These are phyloP conservation scores for Torymus auratus DNA, from an alignment of 2,888 invertebrate species.

Conservation along the genomic window DNA sequence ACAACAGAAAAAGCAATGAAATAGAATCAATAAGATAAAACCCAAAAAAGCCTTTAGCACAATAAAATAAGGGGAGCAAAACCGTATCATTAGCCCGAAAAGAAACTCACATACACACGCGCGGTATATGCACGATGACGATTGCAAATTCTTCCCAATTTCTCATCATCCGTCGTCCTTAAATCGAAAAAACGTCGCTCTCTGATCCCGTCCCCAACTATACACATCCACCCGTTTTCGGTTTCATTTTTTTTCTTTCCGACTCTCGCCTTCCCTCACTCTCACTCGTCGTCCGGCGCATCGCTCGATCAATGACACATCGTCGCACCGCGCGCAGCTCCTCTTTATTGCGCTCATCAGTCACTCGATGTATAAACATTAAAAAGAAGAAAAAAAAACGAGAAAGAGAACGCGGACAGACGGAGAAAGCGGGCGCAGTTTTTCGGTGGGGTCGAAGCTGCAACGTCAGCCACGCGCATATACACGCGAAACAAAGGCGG, in stretches of 20 bases:
- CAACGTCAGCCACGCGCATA: slow-evolving; percentile 70
- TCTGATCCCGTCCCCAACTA: background rate
- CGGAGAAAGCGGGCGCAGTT: slow-evolving; percentile 48
- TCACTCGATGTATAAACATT: slow-evolving; percentile 77
- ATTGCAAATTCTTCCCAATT: slow-evolving; percentile 56
- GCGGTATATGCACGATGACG: slow-evolving; percentile 47
- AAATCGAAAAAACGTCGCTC: slow-evolving; percentile 41
- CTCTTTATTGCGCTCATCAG: slow-evolving; percentile 76
- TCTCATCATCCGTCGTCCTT: slow-evolving; percentile 49
- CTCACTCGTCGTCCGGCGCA: slow-evolving; percentile 14
- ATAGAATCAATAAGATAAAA: slow-evolving; percentile 32
- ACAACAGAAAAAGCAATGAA: background rate
- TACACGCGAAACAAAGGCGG: slow-evolving; percentile 64
- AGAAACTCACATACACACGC: slow-evolving; percentile 20
- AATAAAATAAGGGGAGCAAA: slow-evolving; percentile 39
- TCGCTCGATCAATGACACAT: slow-evolving; percentile 75
- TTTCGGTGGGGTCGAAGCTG: slow-evolving; percentile 72
- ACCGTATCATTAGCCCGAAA: slow-evolving; percentile 47
- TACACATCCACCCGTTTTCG: slow-evolving; percentile 20
- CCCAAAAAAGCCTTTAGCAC: slow-evolving; percentile 32
- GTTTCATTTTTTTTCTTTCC: slow-evolving; percentile 11
- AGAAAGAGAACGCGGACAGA: slow-evolving; percentile 46
- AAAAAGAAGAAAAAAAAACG: slow-evolving; percentile 72
- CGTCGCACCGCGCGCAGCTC: slow-evolving; percentile 70
- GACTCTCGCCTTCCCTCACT: slow-evolving; percentile 5